Conservation (phyloP, 2,888 invertebrate genomes). For the Panzeria rudis region DNA sequence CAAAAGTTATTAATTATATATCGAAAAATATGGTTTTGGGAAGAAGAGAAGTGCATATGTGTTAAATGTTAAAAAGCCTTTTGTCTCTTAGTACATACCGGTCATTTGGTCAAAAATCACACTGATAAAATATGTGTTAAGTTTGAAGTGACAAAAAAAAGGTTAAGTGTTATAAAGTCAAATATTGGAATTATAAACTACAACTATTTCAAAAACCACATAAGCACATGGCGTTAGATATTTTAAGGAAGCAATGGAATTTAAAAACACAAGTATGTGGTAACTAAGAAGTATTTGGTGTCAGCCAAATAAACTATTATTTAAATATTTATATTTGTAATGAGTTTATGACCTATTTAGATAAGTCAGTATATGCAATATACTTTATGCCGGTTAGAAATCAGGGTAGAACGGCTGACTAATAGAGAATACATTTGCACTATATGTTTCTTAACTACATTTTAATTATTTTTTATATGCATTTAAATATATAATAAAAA, state of each 20-base stretch:
- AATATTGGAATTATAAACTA: not conserved
- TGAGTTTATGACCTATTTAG: no score
- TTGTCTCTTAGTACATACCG: constrained; percentile 16
- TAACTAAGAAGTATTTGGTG: not conserved
- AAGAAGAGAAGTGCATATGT: not conserved
- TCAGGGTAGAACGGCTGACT: no score
- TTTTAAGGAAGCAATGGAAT: not conserved
- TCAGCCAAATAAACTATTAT: not conserved
- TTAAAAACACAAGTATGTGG: constrained; percentile 20
- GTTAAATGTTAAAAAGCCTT: not conserved
- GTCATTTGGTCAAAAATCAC: constrained; percentile 18
- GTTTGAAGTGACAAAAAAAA: not conserved
- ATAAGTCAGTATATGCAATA: no score
- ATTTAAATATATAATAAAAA: no score
- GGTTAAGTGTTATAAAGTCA: not conserved
- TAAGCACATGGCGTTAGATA: not conserved
- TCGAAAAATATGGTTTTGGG: not conserved
- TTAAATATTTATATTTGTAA: no score
- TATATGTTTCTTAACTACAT: no score
- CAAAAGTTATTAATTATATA: not conserved
- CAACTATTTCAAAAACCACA: not conserved
- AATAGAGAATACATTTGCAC: no score
- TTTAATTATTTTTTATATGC: no score
- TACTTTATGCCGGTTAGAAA: no score
- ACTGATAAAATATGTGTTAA: not conserved